These are phyloP conservation scores for Peromyscus melanophrys DNA, from an alignment of 2,797 vertebrate species.

Conservation along the genomic window DNA sequence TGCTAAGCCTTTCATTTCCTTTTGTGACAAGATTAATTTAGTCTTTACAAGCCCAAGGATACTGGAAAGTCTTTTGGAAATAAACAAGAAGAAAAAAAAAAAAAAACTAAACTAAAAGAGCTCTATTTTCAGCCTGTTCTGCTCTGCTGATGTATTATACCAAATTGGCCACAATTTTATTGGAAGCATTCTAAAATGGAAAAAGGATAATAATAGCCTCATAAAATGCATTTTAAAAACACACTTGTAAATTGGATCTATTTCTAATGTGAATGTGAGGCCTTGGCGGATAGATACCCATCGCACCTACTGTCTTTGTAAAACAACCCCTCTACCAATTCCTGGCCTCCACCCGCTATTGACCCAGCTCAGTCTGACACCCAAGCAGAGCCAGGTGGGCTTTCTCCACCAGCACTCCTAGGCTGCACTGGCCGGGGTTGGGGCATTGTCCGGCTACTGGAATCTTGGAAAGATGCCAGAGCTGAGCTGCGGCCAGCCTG, in stretches of 20 bases:
- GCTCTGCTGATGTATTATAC: conserved; percentile 29
- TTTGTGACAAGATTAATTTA: conserved; percentile 41
- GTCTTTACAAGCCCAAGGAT: conserved; percentile 30
- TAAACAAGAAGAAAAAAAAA: conserved; percentile 37
- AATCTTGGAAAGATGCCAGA: conserved; percentile 71
- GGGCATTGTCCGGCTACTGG: conserved; percentile 65
- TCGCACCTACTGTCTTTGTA: conserved; percentile 19
- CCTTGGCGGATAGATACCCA: conserved; percentile 51
- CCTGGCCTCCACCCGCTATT: background rate
- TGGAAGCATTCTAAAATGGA: conserved; percentile 44
- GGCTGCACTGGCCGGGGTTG: background rate
- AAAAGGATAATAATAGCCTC: conserved; percentile 42
- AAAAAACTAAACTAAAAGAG: background rate
- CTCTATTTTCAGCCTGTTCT: conserved; percentile 73
- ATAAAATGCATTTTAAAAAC: conserved; percentile 59
- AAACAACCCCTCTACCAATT: conserved; percentile 69
- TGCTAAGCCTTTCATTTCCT: conserved; percentile 43
- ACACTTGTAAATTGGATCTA: conserved; percentile 34
- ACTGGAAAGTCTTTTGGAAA: conserved; percentile 66
- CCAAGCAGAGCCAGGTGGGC: background rate
- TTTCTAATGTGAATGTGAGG: conserved; percentile 63
- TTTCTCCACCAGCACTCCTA: background rate
- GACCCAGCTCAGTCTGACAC: background rate
- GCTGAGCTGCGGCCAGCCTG: background rate
- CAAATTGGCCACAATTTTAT: conserved; percentile 70